Evolutionary conservation across 2,797 vertebrate species (phyloP).

Genomic region (Propithecus deckenii): DNA sequence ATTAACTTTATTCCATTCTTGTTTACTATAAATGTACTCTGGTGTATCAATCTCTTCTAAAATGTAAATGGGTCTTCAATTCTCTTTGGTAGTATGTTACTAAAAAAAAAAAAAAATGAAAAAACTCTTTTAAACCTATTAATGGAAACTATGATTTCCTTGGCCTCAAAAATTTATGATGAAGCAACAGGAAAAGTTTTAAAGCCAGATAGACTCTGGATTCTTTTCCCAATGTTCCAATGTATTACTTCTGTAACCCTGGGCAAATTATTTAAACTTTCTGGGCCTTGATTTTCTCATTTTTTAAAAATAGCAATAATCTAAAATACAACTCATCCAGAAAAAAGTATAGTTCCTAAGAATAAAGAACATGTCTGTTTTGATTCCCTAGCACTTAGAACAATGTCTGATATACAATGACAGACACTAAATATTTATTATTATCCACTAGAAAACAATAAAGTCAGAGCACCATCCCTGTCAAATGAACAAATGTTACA

Average conservation of each 20-base stretch:
- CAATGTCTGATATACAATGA: neutral
- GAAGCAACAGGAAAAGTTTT: slow-evolving; percentile 37
- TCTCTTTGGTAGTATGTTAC: neutral
- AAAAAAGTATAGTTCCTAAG: neutral
- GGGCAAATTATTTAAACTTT: slow-evolving; percentile 29
- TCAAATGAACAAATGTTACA: neutral
- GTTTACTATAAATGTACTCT: neutral
- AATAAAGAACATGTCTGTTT: neutral
- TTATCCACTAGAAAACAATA: slow-evolving; percentile 26
- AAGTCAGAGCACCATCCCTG: neutral
- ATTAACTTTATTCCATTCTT: neutral
- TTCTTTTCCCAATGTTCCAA: neutral
- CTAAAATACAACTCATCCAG: slow-evolving; percentile 33
- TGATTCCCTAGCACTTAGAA: neutral
- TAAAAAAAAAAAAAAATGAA: neutral
- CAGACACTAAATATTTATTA: slow-evolving; percentile 5
- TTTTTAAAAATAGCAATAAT: slow-evolving; percentile 8
- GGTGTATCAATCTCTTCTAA: neutral
- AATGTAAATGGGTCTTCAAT: slow-evolving; percentile 49
- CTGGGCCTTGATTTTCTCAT: neutral
- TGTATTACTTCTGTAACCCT: slow-evolving; percentile 46
- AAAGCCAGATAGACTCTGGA: neutral
- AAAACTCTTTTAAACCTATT: neutral
- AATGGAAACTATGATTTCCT: slow-evolving; percentile 12
- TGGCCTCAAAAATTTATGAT: neutral